Conservation (phyloP, 2,797 vertebrate genomes). For the Onychomys torridus region DNA sequence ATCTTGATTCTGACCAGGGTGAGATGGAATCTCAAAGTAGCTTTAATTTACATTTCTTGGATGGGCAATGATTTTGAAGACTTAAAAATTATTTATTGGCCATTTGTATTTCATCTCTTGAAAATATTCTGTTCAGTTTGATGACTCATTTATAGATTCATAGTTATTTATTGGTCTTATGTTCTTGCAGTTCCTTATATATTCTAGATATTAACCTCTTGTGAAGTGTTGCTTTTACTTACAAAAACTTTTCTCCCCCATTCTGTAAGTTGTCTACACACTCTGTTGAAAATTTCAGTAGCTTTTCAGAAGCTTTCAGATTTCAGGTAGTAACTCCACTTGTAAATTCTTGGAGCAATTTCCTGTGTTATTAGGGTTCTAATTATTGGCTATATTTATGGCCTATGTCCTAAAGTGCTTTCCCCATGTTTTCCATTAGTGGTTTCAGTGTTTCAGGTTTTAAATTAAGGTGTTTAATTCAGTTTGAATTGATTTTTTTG, state of each 20-base stretch:
- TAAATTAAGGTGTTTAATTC: neutral
- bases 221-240: neutral
- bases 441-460: neutral
- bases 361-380: neutral
- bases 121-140: neutral
- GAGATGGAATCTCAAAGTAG: too few relatives aligned
- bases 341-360: neutral
- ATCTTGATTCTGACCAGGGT: neutral
- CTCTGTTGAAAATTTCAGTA: neutral
- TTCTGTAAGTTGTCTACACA: neutral
- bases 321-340: neutral
- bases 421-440: neutral
- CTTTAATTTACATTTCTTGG: neutral
- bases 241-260: neutral
- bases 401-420: neutral
- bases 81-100: neutral
- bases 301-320: neutral
- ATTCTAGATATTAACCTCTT: neutral
- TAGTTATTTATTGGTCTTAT: neutral
- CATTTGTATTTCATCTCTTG: neutral
- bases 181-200: neutral
- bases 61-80: neutral
- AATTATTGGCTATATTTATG: neutral
- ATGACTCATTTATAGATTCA: neutral
- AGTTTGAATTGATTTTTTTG: neutral